phyloP scores from a whole-genome alignment of 2,797 vertebrate genomes.

The Paedocypris micromegethes region DNA sequence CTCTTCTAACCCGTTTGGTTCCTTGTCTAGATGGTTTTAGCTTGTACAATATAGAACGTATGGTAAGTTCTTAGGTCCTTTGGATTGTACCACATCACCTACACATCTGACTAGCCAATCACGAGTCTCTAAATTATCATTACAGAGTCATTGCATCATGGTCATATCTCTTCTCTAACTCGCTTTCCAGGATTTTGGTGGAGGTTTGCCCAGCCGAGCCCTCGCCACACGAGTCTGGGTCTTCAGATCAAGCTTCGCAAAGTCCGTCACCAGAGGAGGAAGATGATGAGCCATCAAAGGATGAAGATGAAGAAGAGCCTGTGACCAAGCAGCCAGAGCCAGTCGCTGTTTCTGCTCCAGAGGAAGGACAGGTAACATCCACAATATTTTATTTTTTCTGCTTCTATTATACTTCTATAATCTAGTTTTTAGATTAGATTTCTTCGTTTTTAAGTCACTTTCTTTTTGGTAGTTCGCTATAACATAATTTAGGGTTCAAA shows the following conservation, averaged over 20 bases:
- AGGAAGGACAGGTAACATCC: constrained; percentile 50
- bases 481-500: too few relatives aligned
- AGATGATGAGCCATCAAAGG: background rate
- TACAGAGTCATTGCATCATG: background rate
- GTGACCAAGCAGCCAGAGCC: constrained; percentile 50
- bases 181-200: constrained; percentile 51
- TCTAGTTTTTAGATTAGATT: too few relatives aligned
- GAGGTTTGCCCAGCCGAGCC: constrained; percentile 48
- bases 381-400: too few relatives aligned
- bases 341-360: background rate
- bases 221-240: constrained; percentile 21
- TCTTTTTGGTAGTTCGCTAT: too few relatives aligned
- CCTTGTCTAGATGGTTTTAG: too few relatives aligned
- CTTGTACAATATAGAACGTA: too few relatives aligned
- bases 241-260: constrained; percentile 8
- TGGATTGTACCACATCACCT: background rate
- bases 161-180: background rate
- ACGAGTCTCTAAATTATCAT: background rate
- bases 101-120: background rate
- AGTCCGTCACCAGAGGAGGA: constrained; percentile 10
- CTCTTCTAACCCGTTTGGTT: too few relatives aligned
- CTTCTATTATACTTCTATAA: too few relatives aligned
- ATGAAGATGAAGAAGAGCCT: background rate
- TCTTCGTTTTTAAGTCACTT: too few relatives aligned
- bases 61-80: background rate